Conservation (phyloP, 2,113 vertebrate genomes). For the Tinamus guttatus region DNA sequence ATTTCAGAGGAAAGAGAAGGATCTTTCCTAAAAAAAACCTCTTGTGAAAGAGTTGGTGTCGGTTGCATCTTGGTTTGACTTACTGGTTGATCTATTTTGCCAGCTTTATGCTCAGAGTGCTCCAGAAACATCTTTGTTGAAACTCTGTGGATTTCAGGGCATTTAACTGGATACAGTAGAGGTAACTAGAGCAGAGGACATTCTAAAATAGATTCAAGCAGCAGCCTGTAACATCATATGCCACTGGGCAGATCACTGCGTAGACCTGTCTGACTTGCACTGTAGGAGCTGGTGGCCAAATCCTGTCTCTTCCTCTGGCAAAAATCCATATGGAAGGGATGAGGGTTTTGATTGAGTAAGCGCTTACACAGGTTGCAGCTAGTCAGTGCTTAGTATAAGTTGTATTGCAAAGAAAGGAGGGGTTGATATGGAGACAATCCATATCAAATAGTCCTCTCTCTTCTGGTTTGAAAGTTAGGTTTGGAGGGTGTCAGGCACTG, state of each 20-base stretch:
- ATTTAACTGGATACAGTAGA: not conserved
- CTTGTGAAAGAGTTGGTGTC: not conserved
- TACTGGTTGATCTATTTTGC: not conserved
- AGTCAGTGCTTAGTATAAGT: not conserved
- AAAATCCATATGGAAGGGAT: not conserved
- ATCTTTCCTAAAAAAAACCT: not conserved
- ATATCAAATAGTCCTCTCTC: not conserved
- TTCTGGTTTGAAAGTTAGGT: not conserved
- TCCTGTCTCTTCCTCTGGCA: not conserved
- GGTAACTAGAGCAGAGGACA: not conserved
- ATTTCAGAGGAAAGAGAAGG: not conserved
- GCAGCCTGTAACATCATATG: not conserved
- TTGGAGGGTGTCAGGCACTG: not conserved
- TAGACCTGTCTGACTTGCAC: not conserved
- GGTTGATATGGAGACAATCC: not conserved
- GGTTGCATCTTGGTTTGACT: not conserved
- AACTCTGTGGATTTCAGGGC: not conserved
- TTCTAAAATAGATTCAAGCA: not conserved
- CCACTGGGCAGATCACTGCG: not conserved
- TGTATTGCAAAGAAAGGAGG: not conserved
- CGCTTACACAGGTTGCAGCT: not conserved
- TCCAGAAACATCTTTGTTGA: not conserved
- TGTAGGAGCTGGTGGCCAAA: constrained; percentile 4
- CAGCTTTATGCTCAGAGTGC: not conserved
- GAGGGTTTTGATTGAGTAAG: not conserved